Evolutionary conservation across 2,113 vertebrate genomes (phyloP), one percentile per base, ranked within the genome.

Genomic region (Saccopteryx bilineata): DNA sequence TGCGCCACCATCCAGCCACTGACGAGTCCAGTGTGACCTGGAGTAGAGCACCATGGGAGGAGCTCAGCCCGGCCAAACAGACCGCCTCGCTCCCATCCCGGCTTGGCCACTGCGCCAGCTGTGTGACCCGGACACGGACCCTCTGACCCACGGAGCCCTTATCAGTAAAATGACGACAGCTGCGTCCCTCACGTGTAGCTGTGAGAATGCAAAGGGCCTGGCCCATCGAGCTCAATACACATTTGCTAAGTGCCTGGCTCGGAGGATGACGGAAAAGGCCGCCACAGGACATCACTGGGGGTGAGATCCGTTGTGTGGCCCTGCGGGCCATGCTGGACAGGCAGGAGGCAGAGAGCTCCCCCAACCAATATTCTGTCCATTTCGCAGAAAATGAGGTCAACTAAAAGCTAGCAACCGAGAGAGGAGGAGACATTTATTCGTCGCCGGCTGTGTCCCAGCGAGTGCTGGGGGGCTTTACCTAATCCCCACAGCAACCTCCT

Each of bases 81-180:
- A 46, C 5, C 48, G 28, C 12, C 52, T 0, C 3, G 9, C 13
- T 2, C 3, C 87, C 28, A 1, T 5, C 19, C 24, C 5, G 7
- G 61, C 28, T 87, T 26, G n/a, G 50, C 31, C 4, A 0, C 26
- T 23, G 28, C 11, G 0, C 26, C 21, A 11, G 48, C 61, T 61
- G 15, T 69, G 78, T 50, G 54, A 28, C 52, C 61, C 31, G 23
- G 19, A 3, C 9, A 9, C 33, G 7, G 9, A 1, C 21, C 52
- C 46, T 79, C 7, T 48, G 19, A 75, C 63, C 46, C 3, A 56
- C 24, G 5, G 11, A 28, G 75, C 60, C 60, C 31, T 85, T 8
- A 39, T 39, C 31, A 14, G 19, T 12, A 33, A 90, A 63, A 19
- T 58, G 48, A 50, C 9, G 15, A 52, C 2, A 21, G 12, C 24